Evolutionary conservation across 2,888 invertebrate genomes (phyloP).

Genomic region (Charanyca ferruginea): DNA sequence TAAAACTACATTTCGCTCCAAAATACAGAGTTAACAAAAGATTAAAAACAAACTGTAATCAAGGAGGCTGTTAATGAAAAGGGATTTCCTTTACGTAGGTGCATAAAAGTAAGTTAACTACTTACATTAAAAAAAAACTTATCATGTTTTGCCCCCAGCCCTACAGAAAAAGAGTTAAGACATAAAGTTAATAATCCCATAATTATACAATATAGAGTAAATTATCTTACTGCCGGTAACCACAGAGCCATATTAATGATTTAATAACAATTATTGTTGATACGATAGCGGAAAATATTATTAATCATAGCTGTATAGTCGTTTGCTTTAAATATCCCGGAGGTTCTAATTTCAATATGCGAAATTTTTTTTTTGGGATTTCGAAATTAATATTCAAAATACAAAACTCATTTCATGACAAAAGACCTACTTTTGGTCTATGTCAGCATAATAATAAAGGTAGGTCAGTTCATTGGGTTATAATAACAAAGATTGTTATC

Average conservation of each 20-base stretch:
- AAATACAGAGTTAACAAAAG: background rate
- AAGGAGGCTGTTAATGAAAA: constrained; percentile 2
- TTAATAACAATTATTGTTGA: constrained; percentile 63
- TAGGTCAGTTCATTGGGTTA: background rate
- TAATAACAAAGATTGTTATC: constrained; percentile 17
- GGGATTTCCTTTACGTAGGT: background rate
- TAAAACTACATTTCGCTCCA: background rate
- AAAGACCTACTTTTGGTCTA: background rate
- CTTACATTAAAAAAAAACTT: constrained; percentile 12
- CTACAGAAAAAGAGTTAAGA: constrained; percentile 29
- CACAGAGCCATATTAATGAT: constrained; percentile 52
- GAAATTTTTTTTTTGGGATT: background rate
- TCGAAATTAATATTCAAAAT: background rate
- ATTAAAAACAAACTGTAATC: constrained; percentile 9
- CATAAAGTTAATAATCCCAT: constrained; percentile 52
- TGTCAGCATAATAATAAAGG: background rate
- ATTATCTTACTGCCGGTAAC: constrained; percentile 49
- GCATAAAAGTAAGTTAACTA: background rate
- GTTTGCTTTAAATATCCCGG: constrained; percentile 22
- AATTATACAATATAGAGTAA: constrained; percentile 57
- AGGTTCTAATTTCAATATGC: background rate
- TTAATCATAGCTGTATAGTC: constrained; percentile 22
- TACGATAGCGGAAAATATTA: constrained; percentile 39
- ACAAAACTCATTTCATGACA: too few relatives aligned
- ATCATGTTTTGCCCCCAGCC: constrained; percentile 32